Evolutionary conservation across 2,888 invertebrate genomes (phyloP).

Genomic region (Trachelus stipa): DNA sequence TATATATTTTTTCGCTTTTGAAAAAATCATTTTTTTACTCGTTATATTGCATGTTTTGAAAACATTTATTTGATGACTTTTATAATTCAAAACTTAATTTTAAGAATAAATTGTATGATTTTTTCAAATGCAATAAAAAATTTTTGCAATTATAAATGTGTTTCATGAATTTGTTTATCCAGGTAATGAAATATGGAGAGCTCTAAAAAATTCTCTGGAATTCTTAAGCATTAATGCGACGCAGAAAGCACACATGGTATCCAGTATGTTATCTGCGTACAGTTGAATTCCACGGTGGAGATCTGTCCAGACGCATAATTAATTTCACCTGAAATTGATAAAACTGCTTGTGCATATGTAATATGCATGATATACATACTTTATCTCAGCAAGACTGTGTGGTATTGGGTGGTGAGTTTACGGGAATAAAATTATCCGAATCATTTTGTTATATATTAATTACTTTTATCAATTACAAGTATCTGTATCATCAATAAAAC

Average conservation of each 20-base stretch:
- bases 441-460: background rate
- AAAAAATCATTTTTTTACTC: too few relatives aligned
- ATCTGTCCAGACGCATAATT: background rate
- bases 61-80: background rate
- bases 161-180: background rate
- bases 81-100: background rate
- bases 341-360: background rate
- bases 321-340: background rate
- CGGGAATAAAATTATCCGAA: background rate
- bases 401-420: background rate
- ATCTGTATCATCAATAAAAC: background rate
- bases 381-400: background rate
- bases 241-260: background rate
- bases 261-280: background rate
- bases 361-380: conserved; percentile 2
- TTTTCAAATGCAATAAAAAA: background rate
- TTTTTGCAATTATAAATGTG: background rate
- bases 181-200: background rate
- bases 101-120: background rate
- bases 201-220: background rate
- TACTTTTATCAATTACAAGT: background rate
- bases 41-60: background rate
- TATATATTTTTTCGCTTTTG: background rate
- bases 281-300: background rate
- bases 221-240: background rate